Evolutionary conservation across 1,140 invertebrate species (phyloP).

Genomic region (Diabrotica virgifera): DNA sequence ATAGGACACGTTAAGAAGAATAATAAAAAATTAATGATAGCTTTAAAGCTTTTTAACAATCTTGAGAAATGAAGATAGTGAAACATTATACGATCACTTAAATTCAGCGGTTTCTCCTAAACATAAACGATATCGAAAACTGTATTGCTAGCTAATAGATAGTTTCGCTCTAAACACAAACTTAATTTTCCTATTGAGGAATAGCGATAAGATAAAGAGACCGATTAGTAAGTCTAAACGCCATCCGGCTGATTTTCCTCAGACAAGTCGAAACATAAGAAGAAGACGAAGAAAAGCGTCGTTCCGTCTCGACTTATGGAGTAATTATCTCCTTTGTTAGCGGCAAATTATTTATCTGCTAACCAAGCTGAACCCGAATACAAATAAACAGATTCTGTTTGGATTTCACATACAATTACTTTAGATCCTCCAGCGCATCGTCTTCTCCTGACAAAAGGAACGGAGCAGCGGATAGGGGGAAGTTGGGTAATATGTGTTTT

Average conservation of each 20-base stretch:
- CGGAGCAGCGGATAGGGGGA: too few species aligned
- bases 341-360: slow-evolving; percentile 15
- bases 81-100: too few species aligned
- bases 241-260: not conserved
- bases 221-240: slow-evolving; percentile 4
- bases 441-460: too few species aligned
- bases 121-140: too few species aligned
- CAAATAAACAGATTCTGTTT: slow-evolving; percentile 15
- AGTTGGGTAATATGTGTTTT: too few species aligned
- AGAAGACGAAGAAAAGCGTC: not conserved
- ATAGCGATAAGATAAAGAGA: not conserved
- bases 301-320: slow-evolving; percentile 13
- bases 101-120: too few species aligned
- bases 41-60: too few species aligned
- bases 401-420: slow-evolving; percentile 22
- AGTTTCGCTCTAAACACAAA: too few species aligned
- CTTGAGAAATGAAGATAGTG: too few species aligned
- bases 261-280: not conserved
- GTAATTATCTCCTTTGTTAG: slow-evolving; percentile 17
- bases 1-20: too few species aligned
- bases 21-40: too few species aligned
- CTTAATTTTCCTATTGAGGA: not conserved
- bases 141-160: too few species aligned
- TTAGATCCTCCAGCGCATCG: not conserved
- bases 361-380: slow-evolving; percentile 7